Base-by-base conservation (phyloP, 2,888 invertebrate genomes). In the Yponomeuta cagnagella region DNA sequence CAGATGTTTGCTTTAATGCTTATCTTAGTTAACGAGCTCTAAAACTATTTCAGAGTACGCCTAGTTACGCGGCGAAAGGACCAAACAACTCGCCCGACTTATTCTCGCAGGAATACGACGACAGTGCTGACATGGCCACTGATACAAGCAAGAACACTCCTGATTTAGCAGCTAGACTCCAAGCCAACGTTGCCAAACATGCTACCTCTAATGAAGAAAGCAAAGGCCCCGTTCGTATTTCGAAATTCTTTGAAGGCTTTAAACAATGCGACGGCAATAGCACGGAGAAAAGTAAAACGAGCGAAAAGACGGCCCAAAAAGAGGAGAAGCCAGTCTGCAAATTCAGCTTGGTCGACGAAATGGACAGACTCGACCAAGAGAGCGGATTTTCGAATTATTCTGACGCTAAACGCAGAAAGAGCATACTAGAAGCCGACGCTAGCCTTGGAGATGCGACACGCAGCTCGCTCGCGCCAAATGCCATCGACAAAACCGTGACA, bases 1-100 rank as follows among this genome's bases (percentile, higher is more conserved):
- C 33, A 23, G 37, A 37, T 43, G 8, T 43, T 43, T 43, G 43
- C 1, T 8, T 43, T 1, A 43, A 8, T 43, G 5, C 43, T 33
- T 5, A 43, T 1, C 43, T 6, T 43, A 43, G 43, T 43, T 8
- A 43, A 8, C 43, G 43, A 43, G 4, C 9, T 8, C 43, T 43
- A 43, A 8, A 5, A 8, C 43, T 8, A 8, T 43, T 70, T 66
- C 70, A 74, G 8, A 66, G 72, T 10, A 77, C 76, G 71, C 64
- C 74, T 48, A 72, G 73, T 67, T 72, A 68, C 2, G 70, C 74
- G 3, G 70, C 73, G 69, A 73, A 74, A n/a, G 76, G 75, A 70
- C 72, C 73, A 31, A 74, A 73, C 23, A 72, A 78, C 63, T 88
- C 87, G 0, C 88, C 89, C 0, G 88, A 89, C 63, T 72, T 89